Conservation (phyloP, 2,888 invertebrate species). For the Isoperla grammatica region DNA sequence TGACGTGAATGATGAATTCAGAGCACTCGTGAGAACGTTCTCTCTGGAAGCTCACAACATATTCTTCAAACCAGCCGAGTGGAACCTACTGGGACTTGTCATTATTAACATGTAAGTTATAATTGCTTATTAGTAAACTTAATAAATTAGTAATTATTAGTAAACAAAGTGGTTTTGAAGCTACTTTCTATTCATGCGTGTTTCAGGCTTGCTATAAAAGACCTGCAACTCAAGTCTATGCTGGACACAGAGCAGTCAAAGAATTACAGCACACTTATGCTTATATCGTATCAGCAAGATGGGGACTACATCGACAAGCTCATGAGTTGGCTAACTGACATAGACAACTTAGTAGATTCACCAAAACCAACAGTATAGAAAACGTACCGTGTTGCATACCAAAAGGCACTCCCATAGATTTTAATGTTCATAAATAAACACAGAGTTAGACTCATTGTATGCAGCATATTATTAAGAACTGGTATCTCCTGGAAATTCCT, state of each 20-base stretch:
- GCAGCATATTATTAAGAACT: too few species aligned
- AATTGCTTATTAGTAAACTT: constrained; percentile 4
- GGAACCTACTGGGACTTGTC: constrained; percentile 64
- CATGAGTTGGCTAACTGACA: constrained; percentile 49
- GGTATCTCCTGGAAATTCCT: too few species aligned
- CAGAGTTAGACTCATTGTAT: too few species aligned
- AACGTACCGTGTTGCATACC: too few species aligned
- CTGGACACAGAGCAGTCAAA: constrained; percentile 34
- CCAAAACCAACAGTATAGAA: neutral
- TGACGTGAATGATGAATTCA: constrained; percentile 40
- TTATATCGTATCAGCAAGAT: constrained; percentile 49
- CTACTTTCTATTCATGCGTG: too few species aligned
- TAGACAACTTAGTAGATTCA: constrained; percentile 39
- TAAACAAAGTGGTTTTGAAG: too few species aligned
- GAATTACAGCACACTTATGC: constrained; percentile 43
- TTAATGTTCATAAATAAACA: too few species aligned
- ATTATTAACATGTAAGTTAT: constrained; percentile 59
- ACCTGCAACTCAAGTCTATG: constrained; percentile 32
- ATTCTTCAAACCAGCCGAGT: constrained; percentile 63
- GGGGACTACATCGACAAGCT: constrained; percentile 49
- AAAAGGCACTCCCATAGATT: too few species aligned
- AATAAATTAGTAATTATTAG: too few species aligned
- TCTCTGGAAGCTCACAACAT: constrained; percentile 65
- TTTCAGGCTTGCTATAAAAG: constrained; percentile 39
- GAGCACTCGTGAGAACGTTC: constrained; percentile 55